Evolutionary conservation across 1,140 invertebrate genomes (phyloP).

Genomic region (Andricus grossulariae): DNA sequence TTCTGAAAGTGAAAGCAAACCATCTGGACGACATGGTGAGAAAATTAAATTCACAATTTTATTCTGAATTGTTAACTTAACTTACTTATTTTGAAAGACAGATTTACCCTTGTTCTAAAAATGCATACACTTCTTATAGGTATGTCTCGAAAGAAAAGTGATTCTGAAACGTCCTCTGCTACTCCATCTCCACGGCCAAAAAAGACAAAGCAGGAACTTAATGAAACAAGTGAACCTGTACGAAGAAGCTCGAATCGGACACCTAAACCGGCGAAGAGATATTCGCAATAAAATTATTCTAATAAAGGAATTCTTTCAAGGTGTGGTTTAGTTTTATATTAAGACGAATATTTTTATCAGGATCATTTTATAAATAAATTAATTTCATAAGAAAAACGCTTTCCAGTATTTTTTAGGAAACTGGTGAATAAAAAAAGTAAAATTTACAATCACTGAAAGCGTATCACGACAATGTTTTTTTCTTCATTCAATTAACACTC

Average conservation of each 20-base stretch:
- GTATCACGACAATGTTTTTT: background rate
- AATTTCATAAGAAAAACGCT: background rate
- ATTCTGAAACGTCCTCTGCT: background rate
- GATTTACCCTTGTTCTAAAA: too few species aligned
- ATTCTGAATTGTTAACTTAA: too few species aligned
- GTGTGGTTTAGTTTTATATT: background rate
- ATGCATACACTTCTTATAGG: background rate
- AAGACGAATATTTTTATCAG: background rate
- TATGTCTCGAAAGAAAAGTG: background rate
- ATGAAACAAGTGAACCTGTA: background rate
- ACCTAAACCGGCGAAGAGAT: background rate
- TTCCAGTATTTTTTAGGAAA: background rate
- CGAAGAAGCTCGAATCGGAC: conserved; percentile 8
- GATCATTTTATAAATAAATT: background rate
- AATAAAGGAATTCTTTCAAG: background rate
- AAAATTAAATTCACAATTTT: background rate
- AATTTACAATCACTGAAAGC: background rate
- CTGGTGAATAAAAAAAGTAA: background rate
- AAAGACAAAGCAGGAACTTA: conserved; percentile 1
- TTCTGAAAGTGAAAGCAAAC: background rate
- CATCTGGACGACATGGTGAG: conserved; percentile 1
- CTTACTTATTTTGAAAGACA: too few species aligned
- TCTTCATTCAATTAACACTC: background rate
- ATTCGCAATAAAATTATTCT: background rate
- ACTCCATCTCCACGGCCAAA: background rate